Evolutionary conservation across 2,888 invertebrate genomes (phyloP).

Genomic region (Ophion ventricosus): DNA sequence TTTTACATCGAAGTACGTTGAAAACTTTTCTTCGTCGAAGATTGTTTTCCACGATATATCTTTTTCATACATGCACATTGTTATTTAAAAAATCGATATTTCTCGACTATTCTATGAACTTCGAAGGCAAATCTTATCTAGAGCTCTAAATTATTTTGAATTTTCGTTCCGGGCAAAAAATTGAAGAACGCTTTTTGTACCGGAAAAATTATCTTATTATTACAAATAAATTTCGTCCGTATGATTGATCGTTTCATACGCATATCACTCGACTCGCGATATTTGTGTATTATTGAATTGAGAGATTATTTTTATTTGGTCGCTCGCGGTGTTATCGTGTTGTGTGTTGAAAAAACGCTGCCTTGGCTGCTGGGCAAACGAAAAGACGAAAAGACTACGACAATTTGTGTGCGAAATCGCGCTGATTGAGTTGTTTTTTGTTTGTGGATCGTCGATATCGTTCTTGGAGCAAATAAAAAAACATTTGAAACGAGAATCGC

Average conservation of each 20-base stretch:
- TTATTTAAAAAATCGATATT: no score
- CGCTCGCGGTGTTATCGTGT: background rate
- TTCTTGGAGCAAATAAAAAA: background rate
- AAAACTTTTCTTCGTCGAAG: no score
- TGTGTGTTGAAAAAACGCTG: background rate
- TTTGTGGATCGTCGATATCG: background rate
- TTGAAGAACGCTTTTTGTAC: background rate
- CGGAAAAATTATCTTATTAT: background rate
- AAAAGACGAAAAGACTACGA: background rate
- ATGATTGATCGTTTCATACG: background rate
- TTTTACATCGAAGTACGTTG: no score
- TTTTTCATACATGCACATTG: no score
- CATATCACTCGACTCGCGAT: background rate
- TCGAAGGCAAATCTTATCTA: background rate
- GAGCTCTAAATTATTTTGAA: background rate
- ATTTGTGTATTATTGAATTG: background rate
- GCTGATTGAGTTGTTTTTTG: background rate
- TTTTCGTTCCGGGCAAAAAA: background rate
- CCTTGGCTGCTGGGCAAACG: background rate
- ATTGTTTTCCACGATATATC: no score
- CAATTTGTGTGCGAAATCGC: background rate
- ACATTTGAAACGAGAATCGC: background rate
- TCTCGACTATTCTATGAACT: no score
- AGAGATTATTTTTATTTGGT: constrained; percentile 16
- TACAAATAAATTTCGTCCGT: background rate